Percentiles rank a stretch among this genome's conserved stretches.
Evolutionary conservation across 2,113 vertebrate species (phyloP).

Genomic region (Myotis yumanensis): DNA sequence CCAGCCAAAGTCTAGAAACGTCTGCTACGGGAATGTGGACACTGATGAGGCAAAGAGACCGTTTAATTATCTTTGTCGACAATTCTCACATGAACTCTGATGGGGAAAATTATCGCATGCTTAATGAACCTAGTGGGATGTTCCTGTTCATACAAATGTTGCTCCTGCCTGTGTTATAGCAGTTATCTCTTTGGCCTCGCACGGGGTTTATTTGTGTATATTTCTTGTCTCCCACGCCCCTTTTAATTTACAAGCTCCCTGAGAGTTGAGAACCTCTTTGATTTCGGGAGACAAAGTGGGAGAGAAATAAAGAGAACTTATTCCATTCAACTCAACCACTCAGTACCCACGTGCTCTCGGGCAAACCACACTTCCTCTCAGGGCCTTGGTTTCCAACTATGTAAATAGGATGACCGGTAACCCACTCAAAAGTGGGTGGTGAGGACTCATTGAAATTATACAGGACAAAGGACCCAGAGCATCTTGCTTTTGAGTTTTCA

Average conservation of each 20-base stretch:
- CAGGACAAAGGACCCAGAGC: background rate
- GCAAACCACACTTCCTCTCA: background rate
- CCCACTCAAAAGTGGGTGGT: background rate
- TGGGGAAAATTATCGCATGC: slow-evolving; percentile 15
- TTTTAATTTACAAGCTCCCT: background rate
- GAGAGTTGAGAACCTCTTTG: background rate
- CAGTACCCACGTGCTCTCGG: background rate
- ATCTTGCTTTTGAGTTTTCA: background rate
- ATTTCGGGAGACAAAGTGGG: background rate
- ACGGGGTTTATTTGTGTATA: background rate
- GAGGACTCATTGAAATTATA: background rate
- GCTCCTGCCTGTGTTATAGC: background rate
- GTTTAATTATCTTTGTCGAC: background rate
- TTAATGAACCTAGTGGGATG: background rate
- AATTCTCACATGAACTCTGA: background rate
- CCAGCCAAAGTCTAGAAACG: background rate
- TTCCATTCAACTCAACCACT: background rate
- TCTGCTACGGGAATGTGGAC: background rate
- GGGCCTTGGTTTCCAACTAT: background rate
- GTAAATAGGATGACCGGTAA: background rate
- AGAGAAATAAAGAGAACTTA: background rate
- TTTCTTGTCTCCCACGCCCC: background rate
- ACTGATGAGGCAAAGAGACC: background rate
- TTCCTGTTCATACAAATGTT: background rate
- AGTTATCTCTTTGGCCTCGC: background rate